phyloP scores from a whole-genome alignment of 2,888 invertebrate genomes.

The Tanytarsus gracilentus region DNA sequence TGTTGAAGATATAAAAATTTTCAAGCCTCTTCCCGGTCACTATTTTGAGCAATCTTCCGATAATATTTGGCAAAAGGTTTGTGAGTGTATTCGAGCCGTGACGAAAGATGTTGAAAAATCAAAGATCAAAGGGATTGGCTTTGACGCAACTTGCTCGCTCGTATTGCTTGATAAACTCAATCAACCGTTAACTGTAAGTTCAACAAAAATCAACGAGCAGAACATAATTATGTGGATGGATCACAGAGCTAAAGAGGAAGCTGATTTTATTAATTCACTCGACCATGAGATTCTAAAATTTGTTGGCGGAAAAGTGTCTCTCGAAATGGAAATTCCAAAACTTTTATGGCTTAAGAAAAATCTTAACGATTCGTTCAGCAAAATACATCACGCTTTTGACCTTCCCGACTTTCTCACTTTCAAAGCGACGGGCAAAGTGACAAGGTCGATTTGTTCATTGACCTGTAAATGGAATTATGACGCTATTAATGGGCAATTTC shows the following conservation, averaged over 20 bases:
- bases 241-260: slow-evolving; percentile 73
- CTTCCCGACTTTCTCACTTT: slow-evolving; percentile 89
- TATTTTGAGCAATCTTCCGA: slow-evolving; percentile 87
- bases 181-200: slow-evolving; percentile 61
- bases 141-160: slow-evolving; percentile 92
- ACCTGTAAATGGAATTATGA: slow-evolving; percentile 93
- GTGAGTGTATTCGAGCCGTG: slow-evolving; percentile 63
- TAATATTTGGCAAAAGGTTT: slow-evolving; percentile 70
- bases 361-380: slow-evolving; percentile 54
- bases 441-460: slow-evolving; percentile 79
- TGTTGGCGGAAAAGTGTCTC: slow-evolving; percentile 84
- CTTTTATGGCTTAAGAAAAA: slow-evolving; percentile 82
- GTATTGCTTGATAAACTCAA: slow-evolving; percentile 66
- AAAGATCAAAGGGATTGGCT: slow-evolving; percentile 76
- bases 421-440: slow-evolving; percentile 71
- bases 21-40: slow-evolving; percentile 55
- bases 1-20: slow-evolving; percentile 60
- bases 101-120: slow-evolving; percentile 46
- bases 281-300: slow-evolving; percentile 68
- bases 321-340: slow-evolving; percentile 96
- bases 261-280: slow-evolving; percentile 66
- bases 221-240: slow-evolving; percentile 92
- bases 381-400: slow-evolving; percentile 73
- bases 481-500: slow-evolving; percentile 63
- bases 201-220: slow-evolving; percentile 56